Percentiles rank a stretch among this genome's conserved stretches.
Evolutionary conservation across 2,797 vertebrate genomes (phyloP).

Genomic region (Eospalax fontanierii): DNA sequence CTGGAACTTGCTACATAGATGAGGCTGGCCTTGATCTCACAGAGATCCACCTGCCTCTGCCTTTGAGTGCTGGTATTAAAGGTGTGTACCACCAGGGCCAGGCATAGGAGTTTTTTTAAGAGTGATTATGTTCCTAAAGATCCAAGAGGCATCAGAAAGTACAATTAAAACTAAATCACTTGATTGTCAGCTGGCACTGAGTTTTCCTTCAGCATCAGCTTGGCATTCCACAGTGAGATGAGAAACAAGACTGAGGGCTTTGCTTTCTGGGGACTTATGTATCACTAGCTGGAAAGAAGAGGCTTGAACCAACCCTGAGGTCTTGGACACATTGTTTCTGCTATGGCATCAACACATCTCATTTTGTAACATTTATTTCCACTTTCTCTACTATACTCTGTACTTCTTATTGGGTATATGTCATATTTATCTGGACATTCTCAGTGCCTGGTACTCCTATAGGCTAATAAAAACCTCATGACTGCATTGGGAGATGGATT

Average conservation of each 20-base stretch:
- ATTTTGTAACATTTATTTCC: background rate
- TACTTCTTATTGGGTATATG: slow-evolving; percentile 3
- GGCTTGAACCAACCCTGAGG: background rate
- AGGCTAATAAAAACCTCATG: slow-evolving; percentile 24
- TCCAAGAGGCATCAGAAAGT: background rate
- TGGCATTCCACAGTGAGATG: background rate
- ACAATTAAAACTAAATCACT: slow-evolving; percentile 7
- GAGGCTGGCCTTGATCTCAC: too few species aligned
- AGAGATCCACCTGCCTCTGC: too few species aligned
- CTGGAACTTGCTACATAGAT: too few species aligned
- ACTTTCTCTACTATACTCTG: slow-evolving; percentile 63
- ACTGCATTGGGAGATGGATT: slow-evolving; percentile 18
- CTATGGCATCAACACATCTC: background rate
- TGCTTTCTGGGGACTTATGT: background rate
- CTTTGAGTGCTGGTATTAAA: too few species aligned
- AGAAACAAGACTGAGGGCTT: background rate
- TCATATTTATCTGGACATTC: slow-evolving; percentile 40
- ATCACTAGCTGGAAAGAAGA: background rate
- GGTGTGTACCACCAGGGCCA: too few species aligned
- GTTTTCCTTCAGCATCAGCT: slow-evolving; percentile 40
- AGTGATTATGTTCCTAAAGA: slow-evolving; percentile 24
- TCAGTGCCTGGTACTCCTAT: background rate
- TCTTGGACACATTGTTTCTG: background rate
- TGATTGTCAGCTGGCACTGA: background rate
- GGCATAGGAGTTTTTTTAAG: background rate